phyloP scores from a whole-genome alignment of 1,140 invertebrate genomes.

The Melanaphis sacchari region DNA sequence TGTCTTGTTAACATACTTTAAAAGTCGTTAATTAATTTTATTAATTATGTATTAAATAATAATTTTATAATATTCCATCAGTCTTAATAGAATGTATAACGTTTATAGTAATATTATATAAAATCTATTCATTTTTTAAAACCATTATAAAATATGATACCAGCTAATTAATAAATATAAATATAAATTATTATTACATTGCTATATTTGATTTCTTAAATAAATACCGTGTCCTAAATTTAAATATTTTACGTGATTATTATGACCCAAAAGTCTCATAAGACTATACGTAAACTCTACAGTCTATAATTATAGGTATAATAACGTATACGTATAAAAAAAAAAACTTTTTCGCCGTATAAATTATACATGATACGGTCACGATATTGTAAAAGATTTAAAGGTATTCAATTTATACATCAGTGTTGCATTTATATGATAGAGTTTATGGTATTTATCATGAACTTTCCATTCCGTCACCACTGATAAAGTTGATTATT shows the following conservation, averaged over 20 bases:
- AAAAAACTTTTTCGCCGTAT: background rate
- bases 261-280: background rate
- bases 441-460: background rate
- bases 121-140: background rate
- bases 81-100: background rate
- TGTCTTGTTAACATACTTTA: background rate
- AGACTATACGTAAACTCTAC: background rate
- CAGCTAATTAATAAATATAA: background rate
- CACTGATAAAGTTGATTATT: background rate
- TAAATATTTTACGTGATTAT: slow-evolving; percentile 15
- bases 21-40: background rate
- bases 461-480: background rate
- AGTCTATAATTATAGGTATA: slow-evolving; percentile 10
- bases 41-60: background rate
- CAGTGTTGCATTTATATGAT: background rate
- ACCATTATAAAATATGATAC: background rate
- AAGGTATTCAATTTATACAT: background rate
- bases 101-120: background rate
- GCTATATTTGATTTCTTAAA: background rate
- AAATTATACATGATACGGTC: background rate
- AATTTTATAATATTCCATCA: background rate
- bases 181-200: background rate
- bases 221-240: background rate
- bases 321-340: background rate
- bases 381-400: background rate